Base-by-base conservation (phyloP, 2,888 invertebrate genomes). In the Diadegma fenestrale region DNA sequence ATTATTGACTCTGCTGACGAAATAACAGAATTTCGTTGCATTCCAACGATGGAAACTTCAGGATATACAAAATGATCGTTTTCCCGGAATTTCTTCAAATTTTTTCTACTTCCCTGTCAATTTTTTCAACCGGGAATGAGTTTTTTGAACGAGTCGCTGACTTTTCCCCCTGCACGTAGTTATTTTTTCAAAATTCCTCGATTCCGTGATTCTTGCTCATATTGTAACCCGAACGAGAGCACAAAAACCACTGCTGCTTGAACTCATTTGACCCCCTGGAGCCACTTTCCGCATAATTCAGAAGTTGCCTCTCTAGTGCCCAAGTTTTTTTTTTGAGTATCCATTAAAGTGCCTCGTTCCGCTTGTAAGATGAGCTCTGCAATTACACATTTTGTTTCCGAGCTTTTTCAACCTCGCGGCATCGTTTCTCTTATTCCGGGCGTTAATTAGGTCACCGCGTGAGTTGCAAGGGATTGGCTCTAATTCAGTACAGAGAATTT, bases 381-480 rank as follows among this genome's bases (percentile, higher is more conserved):
- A 86, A 86, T 86, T 84, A 86, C 75, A 73, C 69, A 80, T 83
- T 81, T 86, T 76, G 81, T 81, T 86, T 10, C 54, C 0, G 14
- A 26, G 22, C 26, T 26, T 26, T 58, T 58, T 58, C 12, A 22
- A 58, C 3, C 26, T 26, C 54, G 0, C 19, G 10, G 14, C 3
- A 12, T 26, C 63, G 72, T 85, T 63, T 63, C 33, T n/a, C 51
- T 19, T 10, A 51, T 51, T 63, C n/a, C 0, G 19, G 2, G 22
- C 22, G 12, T 48, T 30, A 69, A 69, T 48, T 48, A 69, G 30
- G 48, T 48, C 30, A 30, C 30, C 19, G 26, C 19, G 30, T 26
- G 26, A 26, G n/a, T 26, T n/a, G 14, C 8, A 14, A 26, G 17
- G 26, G 26, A 26, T 43, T 45, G 1, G 8, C 17, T 22, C 14